Conservation (phyloP, 2,113 vertebrate species). For the Onychostruthus taczanowskii region DNA sequence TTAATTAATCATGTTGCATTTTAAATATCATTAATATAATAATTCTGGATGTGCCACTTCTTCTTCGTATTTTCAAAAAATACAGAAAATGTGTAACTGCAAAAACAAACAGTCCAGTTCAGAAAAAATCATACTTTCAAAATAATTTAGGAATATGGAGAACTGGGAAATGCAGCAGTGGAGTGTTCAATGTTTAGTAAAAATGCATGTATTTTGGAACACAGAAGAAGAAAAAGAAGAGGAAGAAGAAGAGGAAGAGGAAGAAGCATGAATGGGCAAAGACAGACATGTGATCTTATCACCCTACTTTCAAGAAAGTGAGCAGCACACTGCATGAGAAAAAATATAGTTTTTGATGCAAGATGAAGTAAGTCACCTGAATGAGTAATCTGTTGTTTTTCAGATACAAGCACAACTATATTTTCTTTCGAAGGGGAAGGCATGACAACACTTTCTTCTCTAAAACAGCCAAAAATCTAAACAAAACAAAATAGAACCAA, state of each 20-base stretch:
- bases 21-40: background rate
- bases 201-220: background rate
- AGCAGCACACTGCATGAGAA: background rate
- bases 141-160: background rate
- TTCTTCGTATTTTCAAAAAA: background rate
- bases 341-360: background rate
- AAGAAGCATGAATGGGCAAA: background rate
- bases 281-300: background rate
- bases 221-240: background rate
- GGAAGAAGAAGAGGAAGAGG: background rate
- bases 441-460: background rate
- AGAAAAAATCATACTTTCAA: background rate
- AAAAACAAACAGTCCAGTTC: background rate
- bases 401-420: conserved; percentile 64
- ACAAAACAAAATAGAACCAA: background rate
- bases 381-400: conserved; percentile 66
- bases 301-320: background rate
- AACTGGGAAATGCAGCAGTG: background rate
- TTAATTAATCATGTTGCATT: background rate
- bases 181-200: background rate
- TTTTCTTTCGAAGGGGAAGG: conserved; percentile 47
- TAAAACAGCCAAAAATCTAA: conserved; percentile 76
- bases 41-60: background rate
- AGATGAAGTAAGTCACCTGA: conserved; percentile 61
- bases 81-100: background rate